Evolutionary conservation across 2,797 vertebrate species (phyloP), one percentile per base, ranked within the genome.

Genomic region (Margarornis squamiger): DNA sequence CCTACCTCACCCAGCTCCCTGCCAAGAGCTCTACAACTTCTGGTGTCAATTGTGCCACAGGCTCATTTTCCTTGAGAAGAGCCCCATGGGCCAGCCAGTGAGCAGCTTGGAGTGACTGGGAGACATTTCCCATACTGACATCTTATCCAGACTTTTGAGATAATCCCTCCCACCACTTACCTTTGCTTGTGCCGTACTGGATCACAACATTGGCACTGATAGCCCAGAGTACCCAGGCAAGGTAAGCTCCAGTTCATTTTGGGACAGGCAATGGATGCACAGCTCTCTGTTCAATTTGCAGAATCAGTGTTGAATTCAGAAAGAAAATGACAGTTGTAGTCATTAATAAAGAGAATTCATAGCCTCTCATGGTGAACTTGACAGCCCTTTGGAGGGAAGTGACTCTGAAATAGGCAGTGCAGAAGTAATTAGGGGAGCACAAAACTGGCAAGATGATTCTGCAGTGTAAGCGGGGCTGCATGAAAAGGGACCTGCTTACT

Each of bases 1-100:
- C 84, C 80, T 70, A 71, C 71, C 88, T 92, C 52, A 91, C 79
- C 72, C 81, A 90, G 43, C 78, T 92, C 84, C 83, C 86, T 87
- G 77, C 77, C 90, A 82, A 57, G 36, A 63, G 18, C 49, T 75
- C 59, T 3, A 2, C 59, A 51, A 90, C 21, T 90, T 68, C 38
- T 54, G 39, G 12, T 76, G 34, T 90, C 29, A 20, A 0, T 57
- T 91, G 62, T 76, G 81, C 84, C 68, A 89, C 38, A 30, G 38
- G 52, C 79, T 81, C 1, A 0, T 71, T 80, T 78, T 73, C 32
- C 29, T 91, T 62, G 52, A 41, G 73, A 72, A 85, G 23, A 58
- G 39, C 27, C 32, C 21, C 1, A 0, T 39, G 38, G 57, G 57
- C 32, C 66, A 83, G 14, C 36, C 46, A 43, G 3, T 18, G 46